Conservation (phyloP, 2,888 invertebrate species). For the Orchesellides sinensis region DNA sequence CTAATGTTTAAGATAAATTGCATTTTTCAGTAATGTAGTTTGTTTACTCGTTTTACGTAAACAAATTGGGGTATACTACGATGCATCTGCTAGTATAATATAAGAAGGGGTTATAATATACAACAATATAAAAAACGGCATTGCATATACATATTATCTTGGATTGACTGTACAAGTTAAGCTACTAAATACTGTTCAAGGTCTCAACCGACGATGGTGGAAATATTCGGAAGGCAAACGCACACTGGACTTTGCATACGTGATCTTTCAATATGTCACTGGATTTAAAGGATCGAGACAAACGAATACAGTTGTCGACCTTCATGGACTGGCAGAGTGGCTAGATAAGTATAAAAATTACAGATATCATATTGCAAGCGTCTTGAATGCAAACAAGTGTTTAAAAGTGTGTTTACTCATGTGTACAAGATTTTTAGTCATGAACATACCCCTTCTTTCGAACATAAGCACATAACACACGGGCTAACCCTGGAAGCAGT, state of each 20-base stretch:
- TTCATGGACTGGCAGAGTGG: slow-evolving; percentile 79
- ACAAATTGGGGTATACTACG: too few relatives aligned
- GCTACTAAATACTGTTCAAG: slow-evolving; percentile 48
- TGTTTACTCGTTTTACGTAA: too few relatives aligned
- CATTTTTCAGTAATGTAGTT: too few relatives aligned
- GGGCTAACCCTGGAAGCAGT: slow-evolving; percentile 78
- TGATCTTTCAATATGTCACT: slow-evolving; percentile 78
- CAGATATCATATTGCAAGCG: neutral
- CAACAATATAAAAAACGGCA: too few relatives aligned
- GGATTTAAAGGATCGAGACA: slow-evolving; percentile 77
- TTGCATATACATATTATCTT: too few relatives aligned
- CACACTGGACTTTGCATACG: slow-evolving; percentile 79
- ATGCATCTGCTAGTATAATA: too few relatives aligned
- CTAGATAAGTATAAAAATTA: slow-evolving; percentile 73
- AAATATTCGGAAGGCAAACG: slow-evolving; percentile 78
- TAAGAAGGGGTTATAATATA: too few relatives aligned
- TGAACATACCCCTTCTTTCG: slow-evolving; percentile 78
- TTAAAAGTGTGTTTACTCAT: neutral
- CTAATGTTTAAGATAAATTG: too few relatives aligned
- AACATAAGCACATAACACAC: slow-evolving; percentile 79
- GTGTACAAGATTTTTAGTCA: too few relatives aligned
- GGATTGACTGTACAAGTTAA: too few relatives aligned
- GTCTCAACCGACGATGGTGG: slow-evolving; percentile 71
- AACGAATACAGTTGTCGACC: slow-evolving; percentile 78
- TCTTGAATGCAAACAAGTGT: neutral